Evolutionary conservation across 1,140 invertebrate genomes (phyloP).

Genomic region (Drosophila pandora): DNA sequence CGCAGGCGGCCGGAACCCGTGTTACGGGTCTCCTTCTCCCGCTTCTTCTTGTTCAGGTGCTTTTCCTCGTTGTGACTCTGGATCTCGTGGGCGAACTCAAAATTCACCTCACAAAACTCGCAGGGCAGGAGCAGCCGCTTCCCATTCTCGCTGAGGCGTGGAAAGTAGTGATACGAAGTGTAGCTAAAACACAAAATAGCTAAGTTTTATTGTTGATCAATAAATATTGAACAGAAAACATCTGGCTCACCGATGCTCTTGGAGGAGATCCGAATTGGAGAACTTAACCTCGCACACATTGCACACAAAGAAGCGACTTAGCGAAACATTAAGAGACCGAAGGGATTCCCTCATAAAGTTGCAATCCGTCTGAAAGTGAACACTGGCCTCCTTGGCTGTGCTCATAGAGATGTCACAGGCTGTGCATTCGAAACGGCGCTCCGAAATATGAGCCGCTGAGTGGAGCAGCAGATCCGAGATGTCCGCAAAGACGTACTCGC

Average conservation of each 20-base stretch:
- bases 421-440: conserved; percentile 85
- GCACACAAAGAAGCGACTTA: conserved; percentile 80
- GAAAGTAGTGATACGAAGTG: conserved; percentile 73
- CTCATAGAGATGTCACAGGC: conserved; percentile 84
- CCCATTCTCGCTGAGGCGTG: conserved; percentile 47
- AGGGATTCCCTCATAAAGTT: conserved; percentile 80
- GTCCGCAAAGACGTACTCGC: conserved; percentile 85
- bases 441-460: conserved; percentile 84
- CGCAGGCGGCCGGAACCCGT: conserved; percentile 60
- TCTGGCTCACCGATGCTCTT: conserved; percentile 81
- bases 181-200: conserved; percentile 46
- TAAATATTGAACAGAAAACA: too few species aligned
- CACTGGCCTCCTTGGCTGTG: conserved; percentile 84
- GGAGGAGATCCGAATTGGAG: conserved; percentile 70
- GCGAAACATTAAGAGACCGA: conserved; percentile 59
- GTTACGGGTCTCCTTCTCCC: conserved; percentile 66
- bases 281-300: conserved; percentile 84
- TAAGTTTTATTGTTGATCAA: too few species aligned
- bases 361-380: conserved; percentile 86
- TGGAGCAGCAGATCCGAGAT: conserved; percentile 84
- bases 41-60: conserved; percentile 72
- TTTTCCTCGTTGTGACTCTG: conserved; percentile 82
- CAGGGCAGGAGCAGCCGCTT: conserved; percentile 62
- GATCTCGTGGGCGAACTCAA: conserved; percentile 83
- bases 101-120: conserved; percentile 73